Base-by-base conservation (phyloP, 2,888 invertebrate species). In the Romanomermis culicivorax region DNA sequence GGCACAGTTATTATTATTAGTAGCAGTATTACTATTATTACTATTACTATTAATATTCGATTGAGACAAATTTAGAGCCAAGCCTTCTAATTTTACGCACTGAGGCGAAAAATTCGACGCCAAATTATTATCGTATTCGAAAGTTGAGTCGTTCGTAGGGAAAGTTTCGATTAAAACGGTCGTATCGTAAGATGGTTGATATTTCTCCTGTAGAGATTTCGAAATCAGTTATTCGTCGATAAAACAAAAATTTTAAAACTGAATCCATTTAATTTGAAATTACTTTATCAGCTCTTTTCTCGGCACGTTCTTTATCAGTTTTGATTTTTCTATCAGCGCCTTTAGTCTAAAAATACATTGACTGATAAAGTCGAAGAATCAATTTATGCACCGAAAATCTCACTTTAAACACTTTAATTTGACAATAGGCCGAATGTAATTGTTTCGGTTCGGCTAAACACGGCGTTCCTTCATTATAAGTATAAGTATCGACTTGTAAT, bases 321-420 rank as follows among this genome's bases (percentile, higher is more conserved):
- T 93, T 91, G 70, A 91, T 89, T 67, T 93, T 93, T 51, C 93
- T 77, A 70, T 93, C 91, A 0, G 91, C 93, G 2, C 93, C 91
- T 70, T 93, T 93, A 57, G 91, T 75, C 74, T 89, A 81, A 69
- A 84, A 83, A 52, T 29, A 36, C 36, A 17, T 36, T n/a, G n/a
- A n/a, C n/a, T 58, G 1, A 14, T 23, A 2, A 1, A 3, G n/a
- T n/a, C n/a, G n/a, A n/a, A n/a, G n/a, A n/a, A n/a, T n/a, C n/a
- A n/a, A n/a, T n/a, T 17, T 7, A 26, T 25, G 25, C 56, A 17
- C 2, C 2, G n/a, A n/a, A n/a, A n/a, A n/a, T n/a, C 61, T 55
- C 60, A 74, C 75, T 71, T 76, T 77, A 65, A 77, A 77, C 60
- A 83, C 89, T 77, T 91, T 91, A 54, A 93, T 83, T 75, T 93